Evolutionary conservation across 2,113 vertebrate genomes (phyloP), one percentile per base, ranked within the genome.

Genomic region (Mirounga angustirostris): DNA sequence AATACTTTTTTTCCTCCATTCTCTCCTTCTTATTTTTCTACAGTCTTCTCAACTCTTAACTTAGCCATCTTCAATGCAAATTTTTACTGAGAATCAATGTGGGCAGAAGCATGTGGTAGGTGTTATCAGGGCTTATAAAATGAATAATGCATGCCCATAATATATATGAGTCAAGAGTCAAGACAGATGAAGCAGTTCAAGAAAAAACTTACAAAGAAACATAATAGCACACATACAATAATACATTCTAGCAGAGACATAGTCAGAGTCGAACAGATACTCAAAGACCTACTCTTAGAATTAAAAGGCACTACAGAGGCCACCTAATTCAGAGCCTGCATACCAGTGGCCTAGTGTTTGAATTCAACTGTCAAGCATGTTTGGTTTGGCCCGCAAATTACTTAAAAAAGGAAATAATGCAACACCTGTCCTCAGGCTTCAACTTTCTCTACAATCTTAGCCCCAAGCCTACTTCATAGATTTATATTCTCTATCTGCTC

Each of bases 61-160:
- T 93, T 67, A 84, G 78, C n/a, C 28, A 81, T 94, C 78, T 94
- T 94, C 79, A 56, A 36, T 84, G 80, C 69, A 97, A 97, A 96
- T 96, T 95, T 93, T 96, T 80, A 61, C 67, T n/a, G n/a, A 94
- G 86, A 78, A 54, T 69, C 52, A 94, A 1, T 92, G 96, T 96
- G 84, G 94, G 94, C 28, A 96, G 90, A 80, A 96, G 56, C 36
- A 96, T 74, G 80, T 96, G 63, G 92, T 92, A 96, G 90, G 87
- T 95, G 69, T 96, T 92, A 95, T 87, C 36, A 54, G 92, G 92
- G 92, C 63, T 97, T 95, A 89, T 87, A 86, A 93, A 92, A 96
- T 86, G 92, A 97, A 93, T 93, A 96, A 95, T 92, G 59, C 15
- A 79, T 90, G 43, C 14, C 22, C 56, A 95, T 83, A 82, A 95